Evolutionary conservation across 2,888 invertebrate genomes (phyloP), one percentile per base, ranked within the genome.

Genomic region (Epirrhoe alternata): DNA sequence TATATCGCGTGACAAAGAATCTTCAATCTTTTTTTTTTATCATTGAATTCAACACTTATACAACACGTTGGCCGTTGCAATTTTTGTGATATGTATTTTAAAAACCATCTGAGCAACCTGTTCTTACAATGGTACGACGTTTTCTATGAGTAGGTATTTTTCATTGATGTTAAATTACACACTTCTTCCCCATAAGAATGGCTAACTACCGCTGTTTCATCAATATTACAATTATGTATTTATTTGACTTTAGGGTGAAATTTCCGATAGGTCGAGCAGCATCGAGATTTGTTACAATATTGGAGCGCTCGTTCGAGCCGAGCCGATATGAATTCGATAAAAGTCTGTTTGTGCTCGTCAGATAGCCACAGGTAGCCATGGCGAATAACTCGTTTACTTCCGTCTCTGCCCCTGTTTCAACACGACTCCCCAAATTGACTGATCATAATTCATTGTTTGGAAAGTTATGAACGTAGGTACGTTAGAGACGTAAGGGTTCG

Each of bases 311-410:
- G 64, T 69, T 64, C 63, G 63, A 61, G 45, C 58, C 53, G 55
- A 61, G 55, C 57, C 59, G 58, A 63, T 61, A 60, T 65, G 52
- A 64, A 69, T 64, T 66, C 61, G 31, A 60, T 56, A 63, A 68
- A 68, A 63, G 59, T 68, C 60, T 61, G 63, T 47, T 68, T 64
- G 63, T 30, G 53, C 53, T 42, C 49, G 60, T 49, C 49, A 42
- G 47, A 47, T 47, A 47, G 47, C 47, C 47, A 47, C 47, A 47
- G 47, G 47, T 47, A 47, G 47, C 7, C 16, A 47, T 16, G 47
- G 14, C 14, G 31, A 54, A 38, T 38, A 54, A 38, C 35, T 38
- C 51, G 17, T 51, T 51, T 30, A 51, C 14, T 17, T 42, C 38
- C 47, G 47, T 47, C 14, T 47, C 16, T 16, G 24, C 16, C 47